Evolutionary conservation across 2,113 vertebrate genomes (phyloP).

Genomic region (Xerus inauris): DNA sequence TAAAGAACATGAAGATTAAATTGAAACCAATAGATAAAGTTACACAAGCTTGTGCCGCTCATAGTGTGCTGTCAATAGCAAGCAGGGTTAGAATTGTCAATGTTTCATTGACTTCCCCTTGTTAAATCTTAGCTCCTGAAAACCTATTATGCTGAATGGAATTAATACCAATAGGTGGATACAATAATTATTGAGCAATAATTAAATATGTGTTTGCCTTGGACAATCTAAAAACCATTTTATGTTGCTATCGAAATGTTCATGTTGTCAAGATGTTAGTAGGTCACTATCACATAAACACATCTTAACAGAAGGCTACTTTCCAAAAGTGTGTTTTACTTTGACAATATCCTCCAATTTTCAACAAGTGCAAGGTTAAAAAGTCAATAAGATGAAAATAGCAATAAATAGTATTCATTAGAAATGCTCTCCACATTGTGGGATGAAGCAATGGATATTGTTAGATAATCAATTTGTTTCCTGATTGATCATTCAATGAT

Average conservation of each 20-base stretch:
- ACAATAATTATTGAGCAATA: slow-evolving; percentile 8
- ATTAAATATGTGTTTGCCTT: slow-evolving; percentile 14
- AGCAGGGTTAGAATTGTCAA: slow-evolving; percentile 41
- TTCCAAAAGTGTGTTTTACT: neutral
- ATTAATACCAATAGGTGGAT: slow-evolving; percentile 75
- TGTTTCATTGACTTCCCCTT: slow-evolving; percentile 70
- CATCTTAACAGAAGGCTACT: neutral
- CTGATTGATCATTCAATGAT: neutral
- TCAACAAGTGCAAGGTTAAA: neutral
- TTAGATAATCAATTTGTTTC: slow-evolving; percentile 5
- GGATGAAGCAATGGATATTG: neutral
- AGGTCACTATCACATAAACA: neutral
- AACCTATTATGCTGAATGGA: slow-evolving; percentile 75
- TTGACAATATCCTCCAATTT: neutral
- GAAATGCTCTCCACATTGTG: neutral
- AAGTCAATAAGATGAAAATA: neutral
- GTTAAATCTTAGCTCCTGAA: slow-evolving; percentile 74
- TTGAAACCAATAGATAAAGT: neutral
- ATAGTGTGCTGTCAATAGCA: neutral
- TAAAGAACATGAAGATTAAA: neutral
- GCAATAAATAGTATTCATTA: neutral
- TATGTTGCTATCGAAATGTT: neutral
- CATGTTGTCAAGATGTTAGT: neutral
- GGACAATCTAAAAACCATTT: neutral
- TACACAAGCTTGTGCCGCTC: neutral